Base-by-base conservation (phyloP, 2,113 vertebrate genomes). In the Eptatretus burgeri region DNA sequence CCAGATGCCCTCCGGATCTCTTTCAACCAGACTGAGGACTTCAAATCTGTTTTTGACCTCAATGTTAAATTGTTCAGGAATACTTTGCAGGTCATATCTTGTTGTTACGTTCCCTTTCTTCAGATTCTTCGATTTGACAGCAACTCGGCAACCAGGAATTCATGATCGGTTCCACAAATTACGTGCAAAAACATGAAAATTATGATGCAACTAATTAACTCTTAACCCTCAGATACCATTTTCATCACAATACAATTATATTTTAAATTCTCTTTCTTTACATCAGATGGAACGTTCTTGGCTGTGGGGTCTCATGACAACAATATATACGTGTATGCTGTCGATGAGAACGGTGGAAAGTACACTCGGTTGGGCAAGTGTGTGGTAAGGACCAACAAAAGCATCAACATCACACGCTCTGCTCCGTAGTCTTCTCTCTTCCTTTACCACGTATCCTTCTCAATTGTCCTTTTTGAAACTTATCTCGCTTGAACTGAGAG, bases 271-370 rank as follows among this genome's bases (percentile, higher is more conserved):
- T 71, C 69, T 67, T 50, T 64, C 18, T 60, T 60, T 60, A 60
- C 18, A 60, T 5, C 9, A 98, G 91, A 96, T 68, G 89, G 91
- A 65, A 85, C 79, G 71, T 88, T 85, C 74, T 72, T 98, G 69
- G 85, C 86, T 10, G 88, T 98, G 14, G 91, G 91, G 72, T 98
- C 91, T 66, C 91, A 98, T 49, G 91, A 96, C 79, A 98, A 95
- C 78, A 89, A 82, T 68, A 93, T 98, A 77, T 98, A 98, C 67
- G 82, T 98, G 71, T 96, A 98, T 13, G 78, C 81, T 1, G 82
- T 93, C 67, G 74, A 73, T 10, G 89, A 98, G 72, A 80, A 77
- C 14, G 85, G 89, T 66, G 82, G 80, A 72, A 98, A 87, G 68
- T 94, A 96, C 74, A 78, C 80, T 2, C 77, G 91, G 62, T 76